Evolutionary conservation across 2,113 vertebrate species (phyloP).

Genomic region (Mormoops blainvillei): DNA sequence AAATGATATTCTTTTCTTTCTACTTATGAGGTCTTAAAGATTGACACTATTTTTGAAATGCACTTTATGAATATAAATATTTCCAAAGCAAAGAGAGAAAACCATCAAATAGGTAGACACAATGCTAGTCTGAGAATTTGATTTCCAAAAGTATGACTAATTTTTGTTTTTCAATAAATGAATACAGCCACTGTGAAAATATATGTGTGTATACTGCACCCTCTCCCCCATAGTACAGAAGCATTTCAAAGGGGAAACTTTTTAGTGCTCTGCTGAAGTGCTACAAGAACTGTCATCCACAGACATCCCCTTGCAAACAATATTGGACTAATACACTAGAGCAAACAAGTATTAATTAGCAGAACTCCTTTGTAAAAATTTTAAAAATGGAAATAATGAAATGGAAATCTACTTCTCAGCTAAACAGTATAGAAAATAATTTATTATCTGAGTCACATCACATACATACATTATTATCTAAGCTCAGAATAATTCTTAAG

Average conservation of each 20-base stretch:
- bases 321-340: slow-evolving; percentile 23
- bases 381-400: slow-evolving; percentile 43
- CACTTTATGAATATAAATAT: slow-evolving; percentile 56
- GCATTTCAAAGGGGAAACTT: slow-evolving; percentile 38
- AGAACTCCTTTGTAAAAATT: slow-evolving; percentile 31
- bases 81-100: slow-evolving; percentile 38
- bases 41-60: slow-evolving; percentile 52
- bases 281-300: slow-evolving; percentile 28
- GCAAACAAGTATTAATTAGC: slow-evolving; percentile 23
- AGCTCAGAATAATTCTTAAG: slow-evolving; percentile 12
- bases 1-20: neutral
- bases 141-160: slow-evolving; percentile 51
- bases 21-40: slow-evolving; percentile 41
- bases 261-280: slow-evolving; percentile 26
- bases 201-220: neutral
- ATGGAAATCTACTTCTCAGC: slow-evolving; percentile 37
- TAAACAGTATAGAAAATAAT: slow-evolving; percentile 55
- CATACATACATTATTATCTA: slow-evolving; percentile 31
- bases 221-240: neutral
- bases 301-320: slow-evolving; percentile 48
- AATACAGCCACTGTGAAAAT: slow-evolving; percentile 48
- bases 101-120: neutral
- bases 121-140: slow-evolving; percentile 50
- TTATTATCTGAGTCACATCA: slow-evolving; percentile 31
- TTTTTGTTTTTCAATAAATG: slow-evolving; percentile 40